A percentile compares a stretch with the other conserved stretches of the same genome.
These are phyloP conservation scores for Callipepla squamata DNA, from an alignment of 2,113 vertebrate genomes.

Conservation along the genomic window DNA sequence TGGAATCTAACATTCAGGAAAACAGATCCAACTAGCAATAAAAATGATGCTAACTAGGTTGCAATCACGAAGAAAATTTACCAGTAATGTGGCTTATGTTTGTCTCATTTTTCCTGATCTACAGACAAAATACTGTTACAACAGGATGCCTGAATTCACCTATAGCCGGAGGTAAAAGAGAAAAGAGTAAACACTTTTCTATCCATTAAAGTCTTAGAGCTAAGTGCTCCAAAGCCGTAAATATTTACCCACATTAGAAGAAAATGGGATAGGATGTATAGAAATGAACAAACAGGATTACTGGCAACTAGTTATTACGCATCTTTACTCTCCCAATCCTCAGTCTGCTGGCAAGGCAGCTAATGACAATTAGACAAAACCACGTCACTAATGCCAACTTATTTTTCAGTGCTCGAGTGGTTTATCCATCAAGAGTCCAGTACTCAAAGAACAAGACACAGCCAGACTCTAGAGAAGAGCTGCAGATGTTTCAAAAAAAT, in stretches of 20 bases:
- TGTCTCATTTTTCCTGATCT: neutral
- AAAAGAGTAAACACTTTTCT: neutral
- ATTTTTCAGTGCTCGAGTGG: neutral
- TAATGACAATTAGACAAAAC: neutral
- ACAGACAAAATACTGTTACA: neutral
- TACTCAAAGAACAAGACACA: neutral
- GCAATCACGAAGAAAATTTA: neutral
- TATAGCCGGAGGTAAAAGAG: neutral
- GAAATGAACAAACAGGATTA: neutral
- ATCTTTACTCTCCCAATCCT: neutral
- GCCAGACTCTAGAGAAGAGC: neutral
- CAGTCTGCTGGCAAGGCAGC: neutral
- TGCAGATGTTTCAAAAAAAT: neutral
- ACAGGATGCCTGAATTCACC: neutral
- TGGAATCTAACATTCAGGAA: neutral
- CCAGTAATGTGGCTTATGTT: neutral
- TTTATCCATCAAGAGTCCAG: neutral
- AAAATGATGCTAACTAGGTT: neutral
- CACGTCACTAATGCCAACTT: neutral
- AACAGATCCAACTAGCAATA: neutral
- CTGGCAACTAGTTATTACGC: neutral
- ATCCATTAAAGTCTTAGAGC: neutral
- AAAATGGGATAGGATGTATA: neutral
- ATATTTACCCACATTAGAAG: neutral
- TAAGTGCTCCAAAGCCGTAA: neutral